Evolutionary conservation across 30 jellyfish, hydroid and myxozoan genomes (phyloP).

Genomic region (Chrysaora quinquecirrha): DNA sequence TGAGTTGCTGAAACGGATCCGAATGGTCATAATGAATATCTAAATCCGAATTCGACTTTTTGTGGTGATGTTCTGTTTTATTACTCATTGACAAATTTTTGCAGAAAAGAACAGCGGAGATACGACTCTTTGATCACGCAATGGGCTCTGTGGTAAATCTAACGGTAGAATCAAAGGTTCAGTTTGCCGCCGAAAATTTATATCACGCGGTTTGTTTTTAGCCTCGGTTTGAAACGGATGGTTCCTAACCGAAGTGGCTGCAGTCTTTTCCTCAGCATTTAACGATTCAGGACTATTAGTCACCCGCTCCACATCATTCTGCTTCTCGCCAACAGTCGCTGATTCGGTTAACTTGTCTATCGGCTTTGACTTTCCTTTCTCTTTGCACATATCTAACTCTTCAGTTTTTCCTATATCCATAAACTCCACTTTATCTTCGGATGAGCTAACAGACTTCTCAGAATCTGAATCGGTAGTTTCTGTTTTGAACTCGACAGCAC

Average conservation of each 20-base stretch:
- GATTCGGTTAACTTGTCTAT: no score
- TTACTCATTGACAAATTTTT: not conserved
- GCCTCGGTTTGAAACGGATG: not conserved
- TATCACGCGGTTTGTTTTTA: not conserved
- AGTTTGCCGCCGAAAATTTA: conserved; percentile 10
- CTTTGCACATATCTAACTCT: not conserved
- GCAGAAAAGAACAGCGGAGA: conserved; percentile 62
- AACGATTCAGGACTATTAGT: no score
- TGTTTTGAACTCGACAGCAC: not conserved
- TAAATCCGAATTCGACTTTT: conserved; percentile 25
- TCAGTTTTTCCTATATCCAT: not conserved
- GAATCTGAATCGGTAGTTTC: not conserved
- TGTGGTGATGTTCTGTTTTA: not conserved
- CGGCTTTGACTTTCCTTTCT: no score
- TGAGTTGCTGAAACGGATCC: conserved; percentile 29
- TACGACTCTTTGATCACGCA: conserved; percentile 36
- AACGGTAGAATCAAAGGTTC: conserved; percentile 17
- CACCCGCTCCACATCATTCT: no score
- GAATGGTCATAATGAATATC: conserved; percentile 5
- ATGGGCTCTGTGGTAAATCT: conserved; percentile 50
- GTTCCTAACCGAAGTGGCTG: no score
- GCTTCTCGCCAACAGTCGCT: no score
- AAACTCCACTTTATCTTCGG: not conserved
- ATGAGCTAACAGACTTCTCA: not conserved
- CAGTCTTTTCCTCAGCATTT: no score